Conservation (phyloP, 2,888 invertebrate genomes). For the Celastrina argiolus region DNA sequence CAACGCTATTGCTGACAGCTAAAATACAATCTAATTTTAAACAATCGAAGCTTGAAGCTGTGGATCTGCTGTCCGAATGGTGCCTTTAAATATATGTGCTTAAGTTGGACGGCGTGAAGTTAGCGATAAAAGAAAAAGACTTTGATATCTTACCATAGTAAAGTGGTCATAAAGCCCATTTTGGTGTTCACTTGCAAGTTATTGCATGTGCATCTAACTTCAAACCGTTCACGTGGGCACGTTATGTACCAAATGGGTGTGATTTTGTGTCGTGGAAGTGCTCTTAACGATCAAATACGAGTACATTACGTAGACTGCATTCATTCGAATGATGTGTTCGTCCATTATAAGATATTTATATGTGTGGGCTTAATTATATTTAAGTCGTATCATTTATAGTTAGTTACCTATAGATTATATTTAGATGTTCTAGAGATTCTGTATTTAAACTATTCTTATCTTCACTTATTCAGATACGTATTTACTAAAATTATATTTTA, state of each 20-base stretch:
- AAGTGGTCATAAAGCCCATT: not conserved
- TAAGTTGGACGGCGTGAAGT: constrained; percentile 9
- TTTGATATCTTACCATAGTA: not conserved
- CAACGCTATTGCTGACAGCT: not conserved
- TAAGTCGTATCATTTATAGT: constrained; percentile 39
- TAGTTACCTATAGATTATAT: constrained; percentile 38
- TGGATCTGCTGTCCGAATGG: not conserved
- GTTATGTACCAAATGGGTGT: constrained; percentile 45
- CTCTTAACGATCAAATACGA: constrained; percentile 71
- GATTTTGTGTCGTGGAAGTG: constrained; percentile 49
- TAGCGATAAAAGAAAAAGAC: constrained; percentile 8
- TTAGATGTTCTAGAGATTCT: constrained; percentile 41
- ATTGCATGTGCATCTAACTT: not conserved
- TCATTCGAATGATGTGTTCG: constrained; percentile 76
- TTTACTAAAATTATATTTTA: constrained; percentile 22
- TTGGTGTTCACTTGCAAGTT: not conserved
- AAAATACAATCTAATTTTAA: not conserved
- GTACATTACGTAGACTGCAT: constrained; percentile 72
- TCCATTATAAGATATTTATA: constrained; percentile 71
- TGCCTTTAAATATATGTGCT: constrained; percentile 3
- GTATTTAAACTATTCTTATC: constrained; percentile 20
- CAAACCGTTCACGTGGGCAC: not conserved
- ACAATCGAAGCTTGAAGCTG: not conserved
- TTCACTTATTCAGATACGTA: constrained; percentile 9
- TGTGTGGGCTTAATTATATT: constrained; percentile 37